These are phyloP conservation scores for Amphiprion clarkii DNA, from an alignment of 2,797 vertebrate genomes.

Conservation along the genomic window DNA sequence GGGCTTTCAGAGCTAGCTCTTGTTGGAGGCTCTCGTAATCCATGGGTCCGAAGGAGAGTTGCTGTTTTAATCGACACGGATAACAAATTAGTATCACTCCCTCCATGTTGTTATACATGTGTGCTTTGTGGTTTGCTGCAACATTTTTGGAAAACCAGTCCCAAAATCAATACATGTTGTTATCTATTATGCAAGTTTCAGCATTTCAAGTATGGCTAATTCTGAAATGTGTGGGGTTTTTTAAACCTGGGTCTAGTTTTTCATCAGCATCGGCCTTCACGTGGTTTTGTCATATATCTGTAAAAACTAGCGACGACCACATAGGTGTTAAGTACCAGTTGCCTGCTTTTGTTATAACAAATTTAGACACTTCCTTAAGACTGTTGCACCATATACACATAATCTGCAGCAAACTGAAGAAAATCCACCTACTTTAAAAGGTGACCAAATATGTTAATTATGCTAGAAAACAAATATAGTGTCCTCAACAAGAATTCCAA, in stretches of 20 bases:
- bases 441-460: not conserved
- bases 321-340: not conserved
- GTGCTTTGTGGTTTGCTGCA: not conserved
- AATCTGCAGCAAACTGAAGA: not conserved
- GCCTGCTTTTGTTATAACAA: not conserved
- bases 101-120: not conserved
- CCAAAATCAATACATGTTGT: not conserved
- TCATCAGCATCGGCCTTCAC: no score
- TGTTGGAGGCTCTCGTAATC: slow-evolving; percentile 99
- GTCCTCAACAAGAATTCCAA: not conserved
- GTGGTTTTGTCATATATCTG: not conserved
- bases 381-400: no score
- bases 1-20: slow-evolving; percentile 98
- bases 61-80: slow-evolving; percentile 96
- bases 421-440: not conserved
- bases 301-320: not conserved
- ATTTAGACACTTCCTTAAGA: not conserved
- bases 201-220: no score
- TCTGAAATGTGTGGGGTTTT: no score
- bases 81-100: slow-evolving; percentile 89
- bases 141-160: slow-evolving; percentile 12
- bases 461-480: not conserved
- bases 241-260: no score
- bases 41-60: slow-evolving; percentile 93
- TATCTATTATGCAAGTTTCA: no score